Conservation (phyloP, 1,140 invertebrate genomes). For the Tetranychus cinnabarinus region DNA sequence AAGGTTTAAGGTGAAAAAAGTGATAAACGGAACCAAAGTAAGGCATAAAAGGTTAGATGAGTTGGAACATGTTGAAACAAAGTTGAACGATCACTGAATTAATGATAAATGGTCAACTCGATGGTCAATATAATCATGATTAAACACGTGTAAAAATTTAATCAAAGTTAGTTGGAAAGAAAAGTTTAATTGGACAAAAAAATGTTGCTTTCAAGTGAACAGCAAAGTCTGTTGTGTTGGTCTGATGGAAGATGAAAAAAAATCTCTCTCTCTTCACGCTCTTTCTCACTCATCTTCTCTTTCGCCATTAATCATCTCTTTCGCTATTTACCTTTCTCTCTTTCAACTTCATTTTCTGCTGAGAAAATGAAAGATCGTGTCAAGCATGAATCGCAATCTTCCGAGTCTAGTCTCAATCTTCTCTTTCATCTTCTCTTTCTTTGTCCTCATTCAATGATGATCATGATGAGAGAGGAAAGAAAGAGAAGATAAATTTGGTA, state of each 20-base stretch:
- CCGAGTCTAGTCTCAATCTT: neutral
- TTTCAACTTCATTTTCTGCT: neutral
- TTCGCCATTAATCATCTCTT: neutral
- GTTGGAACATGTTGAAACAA: too few species aligned
- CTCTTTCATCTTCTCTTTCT: neutral
- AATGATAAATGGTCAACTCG: too few species aligned
- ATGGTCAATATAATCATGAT: neutral
- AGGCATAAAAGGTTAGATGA: too few species aligned
- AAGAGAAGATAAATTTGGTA: neutral
- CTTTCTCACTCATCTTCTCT: neutral
- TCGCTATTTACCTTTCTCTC: neutral
- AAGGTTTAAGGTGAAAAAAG: too few species aligned
- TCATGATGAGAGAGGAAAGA: neutral
- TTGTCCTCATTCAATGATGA: neutral
- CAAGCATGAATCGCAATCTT: neutral
- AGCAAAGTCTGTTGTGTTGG: neutral
- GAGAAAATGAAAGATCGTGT: neutral
- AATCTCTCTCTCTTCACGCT: neutral
- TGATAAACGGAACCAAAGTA: too few species aligned
- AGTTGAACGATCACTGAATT: too few species aligned
- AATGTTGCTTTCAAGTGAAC: neutral
- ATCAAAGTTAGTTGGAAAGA: neutral
- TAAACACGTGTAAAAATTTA: neutral
- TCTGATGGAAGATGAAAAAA: neutral
- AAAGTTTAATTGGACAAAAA: neutral